phyloP scores from a whole-genome alignment of 2,888 invertebrate species.

The Diarsia mendica region DNA sequence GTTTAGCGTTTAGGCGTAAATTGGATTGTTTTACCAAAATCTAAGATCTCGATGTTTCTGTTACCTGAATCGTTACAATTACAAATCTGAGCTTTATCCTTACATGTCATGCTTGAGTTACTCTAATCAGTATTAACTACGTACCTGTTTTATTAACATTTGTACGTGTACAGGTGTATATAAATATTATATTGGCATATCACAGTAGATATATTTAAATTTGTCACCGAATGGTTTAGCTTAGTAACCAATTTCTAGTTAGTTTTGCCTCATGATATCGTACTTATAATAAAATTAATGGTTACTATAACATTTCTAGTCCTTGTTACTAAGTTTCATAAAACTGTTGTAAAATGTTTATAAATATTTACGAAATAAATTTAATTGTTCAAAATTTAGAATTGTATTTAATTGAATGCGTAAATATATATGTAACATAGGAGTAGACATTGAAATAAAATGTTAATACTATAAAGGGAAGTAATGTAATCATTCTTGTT shows the following conservation, averaged over 20 bases:
- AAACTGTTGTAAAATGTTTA: slow-evolving; percentile 88
- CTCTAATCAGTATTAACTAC: slow-evolving; percentile 35
- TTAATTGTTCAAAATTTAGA: slow-evolving; percentile 79
- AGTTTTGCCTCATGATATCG: slow-evolving; percentile 58
- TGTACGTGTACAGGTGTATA: slow-evolving; percentile 82
- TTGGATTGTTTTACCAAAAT: slow-evolving; percentile 35
- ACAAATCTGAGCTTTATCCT: slow-evolving; percentile 39
- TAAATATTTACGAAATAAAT: slow-evolving; percentile 82
- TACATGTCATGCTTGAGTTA: slow-evolving; percentile 45
- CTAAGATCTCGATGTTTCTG: slow-evolving; percentile 34
- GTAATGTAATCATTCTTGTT: slow-evolving; percentile 80
- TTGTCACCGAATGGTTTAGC: slow-evolving; percentile 62
- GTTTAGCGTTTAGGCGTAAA: slow-evolving; percentile 59
- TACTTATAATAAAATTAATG: slow-evolving; percentile 58
- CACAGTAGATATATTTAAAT: slow-evolving; percentile 70
- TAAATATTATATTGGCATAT: slow-evolving; percentile 85
- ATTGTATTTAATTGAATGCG: slow-evolving; percentile 77
- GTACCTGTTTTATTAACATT: slow-evolving; percentile 58
- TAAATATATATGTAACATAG: slow-evolving; percentile 78
- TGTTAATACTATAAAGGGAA: slow-evolving; percentile 81
- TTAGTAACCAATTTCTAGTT: slow-evolving; percentile 56
- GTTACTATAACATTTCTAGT: slow-evolving; percentile 69
- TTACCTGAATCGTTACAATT: slow-evolving; percentile 21
- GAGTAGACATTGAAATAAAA: slow-evolving; percentile 75
- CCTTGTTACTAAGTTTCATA: slow-evolving; percentile 82